Conservation (phyloP, 2,797 vertebrate species). For the Darevskia mixta region DNA sequence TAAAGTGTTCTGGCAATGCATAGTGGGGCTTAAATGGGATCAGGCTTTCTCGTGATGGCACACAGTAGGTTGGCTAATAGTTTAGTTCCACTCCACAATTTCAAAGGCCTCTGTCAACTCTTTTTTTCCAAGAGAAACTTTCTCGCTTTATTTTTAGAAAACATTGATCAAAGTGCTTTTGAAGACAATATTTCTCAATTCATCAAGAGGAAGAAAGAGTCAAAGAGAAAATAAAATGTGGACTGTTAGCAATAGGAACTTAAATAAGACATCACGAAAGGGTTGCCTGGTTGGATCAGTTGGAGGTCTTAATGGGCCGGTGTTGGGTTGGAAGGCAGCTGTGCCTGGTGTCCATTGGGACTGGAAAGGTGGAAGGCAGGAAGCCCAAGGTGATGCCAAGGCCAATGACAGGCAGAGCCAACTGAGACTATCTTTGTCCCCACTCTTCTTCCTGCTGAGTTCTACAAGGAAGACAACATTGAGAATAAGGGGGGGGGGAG, state of each 20-base stretch:
- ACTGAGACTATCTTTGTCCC: too few species aligned
- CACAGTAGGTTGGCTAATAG: conserved; percentile 64
- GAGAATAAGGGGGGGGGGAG: too few species aligned
- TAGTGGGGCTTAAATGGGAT: conserved; percentile 67
- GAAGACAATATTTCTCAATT: conserved; percentile 49
- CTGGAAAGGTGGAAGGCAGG: too few species aligned
- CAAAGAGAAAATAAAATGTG: conserved; percentile 39
- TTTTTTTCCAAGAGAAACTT: conserved; percentile 47
- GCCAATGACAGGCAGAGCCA: too few species aligned
- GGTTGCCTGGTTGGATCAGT: neutral
- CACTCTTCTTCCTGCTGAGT: too few species aligned
- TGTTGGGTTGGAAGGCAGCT: neutral
- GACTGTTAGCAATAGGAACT: conserved; percentile 48
- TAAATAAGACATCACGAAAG: conserved; percentile 39
- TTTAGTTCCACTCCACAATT: conserved; percentile 70
- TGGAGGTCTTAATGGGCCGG: neutral
- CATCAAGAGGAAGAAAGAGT: conserved; percentile 33
- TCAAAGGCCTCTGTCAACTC: conserved; percentile 64
- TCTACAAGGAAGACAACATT: too few species aligned
- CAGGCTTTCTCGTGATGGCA: conserved; percentile 60
- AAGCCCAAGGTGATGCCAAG: too few species aligned
- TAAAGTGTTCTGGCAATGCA: conserved; percentile 62
- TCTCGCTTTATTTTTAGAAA: conserved; percentile 18
- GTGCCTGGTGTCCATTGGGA: too few species aligned
- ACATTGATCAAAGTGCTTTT: conserved; percentile 66